Evolutionary conservation across 1,140 invertebrate genomes (phyloP).

Genomic region (Cyclina sinensis): DNA sequence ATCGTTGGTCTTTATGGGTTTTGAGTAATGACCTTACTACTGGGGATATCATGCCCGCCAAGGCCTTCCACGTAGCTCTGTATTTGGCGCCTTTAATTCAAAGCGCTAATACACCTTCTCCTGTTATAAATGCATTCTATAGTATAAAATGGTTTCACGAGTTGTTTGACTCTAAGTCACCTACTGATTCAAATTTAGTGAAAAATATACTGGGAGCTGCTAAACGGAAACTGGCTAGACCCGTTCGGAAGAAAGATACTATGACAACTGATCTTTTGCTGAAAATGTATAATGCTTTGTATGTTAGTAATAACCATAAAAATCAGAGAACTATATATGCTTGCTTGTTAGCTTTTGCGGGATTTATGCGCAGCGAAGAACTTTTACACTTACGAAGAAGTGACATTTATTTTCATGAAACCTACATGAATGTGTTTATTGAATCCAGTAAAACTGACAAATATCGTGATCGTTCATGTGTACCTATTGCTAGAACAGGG

Average conservation of each 20-base stretch:
- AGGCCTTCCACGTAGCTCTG: slow-evolving; percentile 37
- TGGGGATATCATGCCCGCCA: background rate
- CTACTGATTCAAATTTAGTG: slow-evolving; percentile 26
- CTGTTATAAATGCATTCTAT: slow-evolving; percentile 40
- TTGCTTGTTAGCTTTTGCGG: background rate
- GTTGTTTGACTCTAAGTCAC: background rate
- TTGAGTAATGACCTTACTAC: slow-evolving; percentile 15
- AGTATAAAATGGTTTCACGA: slow-evolving; percentile 50
- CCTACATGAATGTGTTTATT: slow-evolving; percentile 43
- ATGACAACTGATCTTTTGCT: slow-evolving; percentile 8
- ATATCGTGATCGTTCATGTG: slow-evolving; percentile 18
- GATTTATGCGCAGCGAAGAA: background rate
- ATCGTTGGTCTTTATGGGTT: too few species aligned
- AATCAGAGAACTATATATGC: background rate
- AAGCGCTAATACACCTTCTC: slow-evolving; percentile 16
- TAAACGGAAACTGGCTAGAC: slow-evolving; percentile 9
- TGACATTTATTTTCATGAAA: background rate
- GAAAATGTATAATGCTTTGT: background rate
- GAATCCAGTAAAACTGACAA: slow-evolving; percentile 62
- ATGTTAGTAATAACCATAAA: background rate
- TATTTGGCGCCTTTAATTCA: slow-evolving; percentile 45
- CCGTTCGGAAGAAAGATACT: slow-evolving; percentile 25
- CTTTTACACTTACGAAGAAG: background rate
- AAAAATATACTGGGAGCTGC: slow-evolving; percentile 53
- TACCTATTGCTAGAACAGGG: slow-evolving; percentile 23